A percentile compares a stretch with the other conserved stretches of the same genome.
These are phyloP conservation scores for Stegana nigrithorax DNA, from an alignment of 2,888 invertebrate species.

Conservation along the genomic window DNA sequence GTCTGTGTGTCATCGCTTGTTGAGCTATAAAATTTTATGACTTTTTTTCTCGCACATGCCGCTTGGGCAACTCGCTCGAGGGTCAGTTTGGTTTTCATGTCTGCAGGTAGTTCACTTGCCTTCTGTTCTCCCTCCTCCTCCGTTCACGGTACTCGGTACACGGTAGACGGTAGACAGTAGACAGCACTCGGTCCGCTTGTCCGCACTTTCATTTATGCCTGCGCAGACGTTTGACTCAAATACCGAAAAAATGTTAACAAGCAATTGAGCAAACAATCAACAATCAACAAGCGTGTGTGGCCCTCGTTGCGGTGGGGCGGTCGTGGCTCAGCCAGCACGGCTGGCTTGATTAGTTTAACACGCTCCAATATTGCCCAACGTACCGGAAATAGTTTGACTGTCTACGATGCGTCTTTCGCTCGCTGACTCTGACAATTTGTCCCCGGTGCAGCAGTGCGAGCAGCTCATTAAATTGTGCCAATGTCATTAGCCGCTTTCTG, in stretches of 20 bases:
- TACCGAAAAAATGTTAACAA: conserved; percentile 60
- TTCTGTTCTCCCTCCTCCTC: too few relatives aligned
- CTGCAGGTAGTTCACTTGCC: conserved; percentile 51
- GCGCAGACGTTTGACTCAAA: conserved; percentile 22
- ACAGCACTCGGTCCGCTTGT: not conserved
- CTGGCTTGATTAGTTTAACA: conserved; percentile 46
- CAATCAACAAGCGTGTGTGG: conserved; percentile 30
- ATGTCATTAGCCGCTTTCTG: not conserved
- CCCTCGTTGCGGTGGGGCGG: not conserved
- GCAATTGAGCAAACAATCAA: conserved; percentile 60
- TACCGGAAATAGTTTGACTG: conserved; percentile 42
- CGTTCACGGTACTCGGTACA: too few relatives aligned
- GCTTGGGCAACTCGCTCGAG: not conserved
- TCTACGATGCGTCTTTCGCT: conserved; percentile 18
- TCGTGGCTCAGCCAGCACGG: not conserved
- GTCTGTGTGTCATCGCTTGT: not conserved
- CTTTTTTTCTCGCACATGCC: conserved; percentile 2
- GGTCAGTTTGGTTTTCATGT: conserved; percentile 56
- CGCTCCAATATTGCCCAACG: conserved; percentile 39
- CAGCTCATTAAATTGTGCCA: not conserved
- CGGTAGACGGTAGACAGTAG: not conserved
- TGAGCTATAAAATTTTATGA: conserved; percentile 11
- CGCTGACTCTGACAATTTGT: not conserved
- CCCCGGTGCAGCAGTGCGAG: not conserved
- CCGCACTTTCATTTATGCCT: not conserved